phyloP scores from a whole-genome alignment of 2,888 invertebrate genomes.

The Lamproptera curius region DNA sequence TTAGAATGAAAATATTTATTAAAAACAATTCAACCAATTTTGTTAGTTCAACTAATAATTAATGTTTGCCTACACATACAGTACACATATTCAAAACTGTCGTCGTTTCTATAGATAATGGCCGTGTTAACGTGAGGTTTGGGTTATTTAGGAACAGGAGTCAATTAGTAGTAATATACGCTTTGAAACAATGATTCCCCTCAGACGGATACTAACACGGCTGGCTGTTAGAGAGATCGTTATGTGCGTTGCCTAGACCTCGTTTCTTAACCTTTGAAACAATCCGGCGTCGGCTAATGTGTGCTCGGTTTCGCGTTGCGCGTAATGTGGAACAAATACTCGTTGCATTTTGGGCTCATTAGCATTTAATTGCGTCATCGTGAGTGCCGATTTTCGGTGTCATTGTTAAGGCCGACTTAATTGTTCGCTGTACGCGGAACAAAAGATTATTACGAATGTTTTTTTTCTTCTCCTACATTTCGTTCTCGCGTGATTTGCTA shows the following conservation, averaged over 20 bases:
- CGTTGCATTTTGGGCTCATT: conserved; percentile 18
- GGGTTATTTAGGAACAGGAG: neutral
- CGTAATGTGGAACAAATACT: conserved; percentile 37
- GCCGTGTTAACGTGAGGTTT: no score
- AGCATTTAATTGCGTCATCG: conserved; percentile 14
- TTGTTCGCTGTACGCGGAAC: conserved; percentile 2
- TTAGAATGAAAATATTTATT: no score
- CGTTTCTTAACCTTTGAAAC: conserved; percentile 59
- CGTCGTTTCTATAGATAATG: no score
- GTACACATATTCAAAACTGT: no score
- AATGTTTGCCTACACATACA: no score
- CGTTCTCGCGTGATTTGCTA: neutral
- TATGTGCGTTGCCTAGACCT: conserved; percentile 50
- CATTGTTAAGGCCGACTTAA: conserved; percentile 12
- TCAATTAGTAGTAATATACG: neutral
- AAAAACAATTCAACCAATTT: no score
- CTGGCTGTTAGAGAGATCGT: conserved; percentile 11
- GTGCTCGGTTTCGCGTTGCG: conserved; percentile 51
- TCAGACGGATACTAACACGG: conserved; percentile 10
- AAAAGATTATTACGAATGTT: neutral
- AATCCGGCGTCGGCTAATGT: conserved; percentile 51
- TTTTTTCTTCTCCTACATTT: neutral
- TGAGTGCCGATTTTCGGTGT: conserved; percentile 8
- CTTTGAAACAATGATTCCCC: conserved; percentile 10
- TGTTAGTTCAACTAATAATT: no score